Base-by-base conservation (phyloP, 2,888 invertebrate species). In the Cheilosia scutellata region DNA sequence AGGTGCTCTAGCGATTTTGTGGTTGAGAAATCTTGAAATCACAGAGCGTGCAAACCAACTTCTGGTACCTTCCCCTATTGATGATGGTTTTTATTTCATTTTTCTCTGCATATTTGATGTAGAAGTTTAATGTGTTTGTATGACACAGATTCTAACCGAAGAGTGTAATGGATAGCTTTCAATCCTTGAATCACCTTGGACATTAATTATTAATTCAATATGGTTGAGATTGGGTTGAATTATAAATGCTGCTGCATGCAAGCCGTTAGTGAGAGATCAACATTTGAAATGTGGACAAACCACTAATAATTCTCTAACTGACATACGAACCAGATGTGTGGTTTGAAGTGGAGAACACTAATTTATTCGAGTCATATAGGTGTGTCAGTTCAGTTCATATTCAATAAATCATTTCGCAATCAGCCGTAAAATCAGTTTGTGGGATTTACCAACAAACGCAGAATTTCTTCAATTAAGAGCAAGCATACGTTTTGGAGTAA, bases 151-250 rank as follows among this genome's bases (percentile, higher is more conserved):
- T 55, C 37, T 33, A 63, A 37, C 11, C 13, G 4, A 25, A 62
- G 16, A 75, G 68, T 44, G 63, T 75, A 62, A 75, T 80, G 27
- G 40, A 80, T 68, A 11, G 16, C 42, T 37, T 49, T 29, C 4
- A 60, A 60, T 65, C 79, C 31, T 60, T 37, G 33, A 20, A 29
- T 37, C 5, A 58, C 20, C 58, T 40, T 57, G 37, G 42, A 65
- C 31, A 79, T 65, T 27, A 79, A 65, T 44, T 79, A 79, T 72
- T 25, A 72, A 66, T 51, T 31, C 6, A 49, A 37, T 58, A 49
- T 71, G 55, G 25, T 40, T 1, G 42, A 57, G 5, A 78, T 20
- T 27, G 29, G 27, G 25, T 71, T 29, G 25, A 60, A 62, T 58
- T 58, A 70, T 37, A 33, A 40, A 72, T 72, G 33, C 58, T 40